A percentile compares a stretch with the other conserved stretches of the same genome.
Conservation (phyloP, 2,113 vertebrate genomes). For the Brachypodius melanocephalos region DNA sequence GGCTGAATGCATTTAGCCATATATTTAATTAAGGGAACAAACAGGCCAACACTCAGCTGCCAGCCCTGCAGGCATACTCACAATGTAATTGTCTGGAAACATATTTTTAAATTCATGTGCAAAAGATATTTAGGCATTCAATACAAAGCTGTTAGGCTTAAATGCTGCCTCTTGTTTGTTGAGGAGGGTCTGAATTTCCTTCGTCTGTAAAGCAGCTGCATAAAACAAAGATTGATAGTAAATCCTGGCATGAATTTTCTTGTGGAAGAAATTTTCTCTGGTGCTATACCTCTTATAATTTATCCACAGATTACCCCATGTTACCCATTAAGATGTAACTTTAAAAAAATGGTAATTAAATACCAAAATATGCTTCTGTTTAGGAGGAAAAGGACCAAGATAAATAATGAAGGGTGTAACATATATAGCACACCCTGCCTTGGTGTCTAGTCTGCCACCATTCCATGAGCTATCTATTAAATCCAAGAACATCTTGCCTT, state of each 20-base stretch:
- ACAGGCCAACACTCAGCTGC: neutral
- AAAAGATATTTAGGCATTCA: neutral
- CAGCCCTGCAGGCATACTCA: neutral
- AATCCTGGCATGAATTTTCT: neutral
- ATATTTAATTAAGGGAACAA: conserved; percentile 5
- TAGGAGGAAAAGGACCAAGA: neutral
- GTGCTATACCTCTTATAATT: neutral
- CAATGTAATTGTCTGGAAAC: neutral
- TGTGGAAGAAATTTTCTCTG: neutral
- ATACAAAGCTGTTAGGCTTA: neutral
- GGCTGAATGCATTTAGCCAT: neutral
- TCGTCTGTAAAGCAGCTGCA: neutral
- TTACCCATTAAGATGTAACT: neutral
- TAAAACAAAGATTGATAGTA: neutral
- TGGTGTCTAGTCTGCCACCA: neutral
- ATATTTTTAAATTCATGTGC: neutral
- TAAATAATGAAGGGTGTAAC: neutral
- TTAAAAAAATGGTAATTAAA: neutral
- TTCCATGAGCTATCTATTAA: neutral
- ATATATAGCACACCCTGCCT: neutral
- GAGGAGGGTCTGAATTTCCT: neutral
- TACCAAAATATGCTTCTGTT: neutral
- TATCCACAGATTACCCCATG: neutral
- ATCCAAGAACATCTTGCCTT: neutral
- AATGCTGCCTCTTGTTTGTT: neutral